Conservation (phyloP, 2,797 vertebrate genomes). For the Cichlasoma orientale region DNA sequence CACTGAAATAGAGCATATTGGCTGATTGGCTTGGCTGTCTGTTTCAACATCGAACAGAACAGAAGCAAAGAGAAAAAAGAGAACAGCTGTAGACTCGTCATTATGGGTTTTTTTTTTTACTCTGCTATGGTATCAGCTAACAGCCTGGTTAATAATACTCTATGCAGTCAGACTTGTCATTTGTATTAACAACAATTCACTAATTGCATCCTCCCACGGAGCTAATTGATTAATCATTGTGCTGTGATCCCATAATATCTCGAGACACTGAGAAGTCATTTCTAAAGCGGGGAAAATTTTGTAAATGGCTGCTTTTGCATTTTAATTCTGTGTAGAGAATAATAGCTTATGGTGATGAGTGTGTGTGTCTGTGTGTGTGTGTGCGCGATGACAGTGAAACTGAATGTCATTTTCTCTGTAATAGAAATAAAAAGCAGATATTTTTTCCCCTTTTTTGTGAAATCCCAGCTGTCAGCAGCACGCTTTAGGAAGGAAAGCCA, state of each 20-base stretch:
- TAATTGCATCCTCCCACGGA: slow-evolving; percentile 66
- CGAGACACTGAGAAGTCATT: slow-evolving; percentile 41
- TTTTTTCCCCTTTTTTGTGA: not conserved
- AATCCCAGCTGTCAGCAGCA: slow-evolving; percentile 26
- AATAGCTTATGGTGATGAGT: slow-evolving; percentile 20
- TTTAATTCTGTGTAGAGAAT: slow-evolving; percentile 36
- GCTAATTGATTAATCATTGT: slow-evolving; percentile 59
- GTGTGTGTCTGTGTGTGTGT: not conserved
- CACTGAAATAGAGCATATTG: not conserved
- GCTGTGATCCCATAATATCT: slow-evolving; percentile 50
- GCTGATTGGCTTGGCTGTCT: slow-evolving; percentile 3
- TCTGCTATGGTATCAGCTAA: slow-evolving; percentile 27
- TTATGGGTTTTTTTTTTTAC: slow-evolving; percentile 19
- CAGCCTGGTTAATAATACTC: slow-evolving; percentile 41
- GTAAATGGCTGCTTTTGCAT: slow-evolving; percentile 49
- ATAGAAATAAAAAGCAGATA: slow-evolving; percentile 9
- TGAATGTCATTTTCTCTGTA: slow-evolving; percentile 13
- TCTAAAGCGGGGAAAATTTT: slow-evolving; percentile 40
- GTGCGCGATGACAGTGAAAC: not conserved
- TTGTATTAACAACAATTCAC: slow-evolving; percentile 54
- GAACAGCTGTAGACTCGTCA: slow-evolving; percentile 1
- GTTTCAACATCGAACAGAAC: not conserved
- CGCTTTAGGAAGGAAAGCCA: not conserved
- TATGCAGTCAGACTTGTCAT: slow-evolving; percentile 41
- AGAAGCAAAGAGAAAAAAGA: not conserved